Evolutionary conservation across 2,797 vertebrate genomes (phyloP), one percentile per base, ranked within the genome.

Genomic region (Iguana delicatissima): DNA sequence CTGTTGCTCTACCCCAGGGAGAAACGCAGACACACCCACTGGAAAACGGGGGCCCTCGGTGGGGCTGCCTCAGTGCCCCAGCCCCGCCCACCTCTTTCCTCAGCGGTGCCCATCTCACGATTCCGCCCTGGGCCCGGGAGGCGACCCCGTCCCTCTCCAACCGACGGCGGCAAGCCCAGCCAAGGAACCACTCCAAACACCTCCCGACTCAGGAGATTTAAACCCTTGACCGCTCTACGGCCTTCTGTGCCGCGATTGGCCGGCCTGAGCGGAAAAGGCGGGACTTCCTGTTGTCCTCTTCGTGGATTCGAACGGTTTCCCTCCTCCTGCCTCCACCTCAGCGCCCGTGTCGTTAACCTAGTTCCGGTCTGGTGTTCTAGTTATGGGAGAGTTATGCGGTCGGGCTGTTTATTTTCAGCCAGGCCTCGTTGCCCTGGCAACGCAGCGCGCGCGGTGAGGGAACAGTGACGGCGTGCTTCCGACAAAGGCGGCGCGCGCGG

Each of bases 81-180:
- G 57, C 59, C 59, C 62, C 0, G 12, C 62, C 81, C 95, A 95
- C 96, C 95, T 96, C 42, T 1, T 0, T 93, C 91, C 88, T 76
- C 92, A 1, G 92, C 16, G 38, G 26, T 73, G 67, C 88, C 92
- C 96, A 96, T 96, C 42, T 46, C 67, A 5, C 81, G 0, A 7
- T 8, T 0, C n/a, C 80, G 5, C 74, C 32, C 46, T 0, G 0
- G 1, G 16, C 1, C 22, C 0, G 50, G 24, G 0, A 13, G 24
- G 16, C 62, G 20, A 38, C 18, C 0, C 8, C 76, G 2, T 14
- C 29, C 52, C 57, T 9, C 79, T 4, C 3, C 29, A 18, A 38
- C 64, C 32, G 14, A 5, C 1, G 4, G 20, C 1, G 9, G 4
- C 0, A 67, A 55, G 20, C 8, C 20, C 22, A 72, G 0, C 18